Percentiles rank a stretch among this genome's conserved stretches.
Evolutionary conservation across 2,113 vertebrate species (phyloP).

Genomic region (Heteronetta atricapilla): DNA sequence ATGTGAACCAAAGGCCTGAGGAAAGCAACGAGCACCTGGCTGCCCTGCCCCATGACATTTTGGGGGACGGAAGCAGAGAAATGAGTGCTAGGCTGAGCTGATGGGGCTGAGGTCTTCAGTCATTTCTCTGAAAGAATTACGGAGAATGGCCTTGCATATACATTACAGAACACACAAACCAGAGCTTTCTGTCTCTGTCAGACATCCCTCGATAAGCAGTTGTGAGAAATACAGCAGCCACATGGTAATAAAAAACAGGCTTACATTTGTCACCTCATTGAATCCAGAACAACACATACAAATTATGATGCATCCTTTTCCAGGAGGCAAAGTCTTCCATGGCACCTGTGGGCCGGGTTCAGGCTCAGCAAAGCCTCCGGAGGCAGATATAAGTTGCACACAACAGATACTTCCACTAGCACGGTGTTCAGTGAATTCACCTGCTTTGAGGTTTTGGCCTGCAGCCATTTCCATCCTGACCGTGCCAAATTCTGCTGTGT

Average conservation of each 20-base stretch:
- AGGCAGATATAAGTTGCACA: neutral
- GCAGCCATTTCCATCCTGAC: neutral
- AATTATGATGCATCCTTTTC: conserved; percentile 12
- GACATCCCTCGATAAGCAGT: neutral
- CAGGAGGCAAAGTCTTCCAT: neutral
- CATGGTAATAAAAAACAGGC: neutral
- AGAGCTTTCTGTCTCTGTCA: conserved; percentile 19
- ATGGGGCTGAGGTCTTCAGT: neutral
- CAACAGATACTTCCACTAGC: accelerated
- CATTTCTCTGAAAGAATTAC: neutral
- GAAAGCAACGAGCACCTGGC: neutral
- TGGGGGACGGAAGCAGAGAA: neutral
- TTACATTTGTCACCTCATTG: conserved; percentile 29
- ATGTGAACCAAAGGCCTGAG: neutral
- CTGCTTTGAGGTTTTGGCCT: neutral
- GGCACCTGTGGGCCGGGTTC: neutral
- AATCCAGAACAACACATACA: neutral
- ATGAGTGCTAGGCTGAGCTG: neutral
- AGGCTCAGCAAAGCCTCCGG: neutral
- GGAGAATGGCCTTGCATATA: neutral
- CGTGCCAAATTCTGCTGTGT: neutral
- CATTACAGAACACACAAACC: neutral
- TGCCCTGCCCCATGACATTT: accelerated
- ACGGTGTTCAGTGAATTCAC: neutral
- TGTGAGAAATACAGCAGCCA: conserved; percentile 23